Percentiles rank a stretch among this genome's conserved stretches.
Evolutionary conservation across 2,113 vertebrate species (phyloP).

Genomic region (Phrynocephalus versicolor): DNA sequence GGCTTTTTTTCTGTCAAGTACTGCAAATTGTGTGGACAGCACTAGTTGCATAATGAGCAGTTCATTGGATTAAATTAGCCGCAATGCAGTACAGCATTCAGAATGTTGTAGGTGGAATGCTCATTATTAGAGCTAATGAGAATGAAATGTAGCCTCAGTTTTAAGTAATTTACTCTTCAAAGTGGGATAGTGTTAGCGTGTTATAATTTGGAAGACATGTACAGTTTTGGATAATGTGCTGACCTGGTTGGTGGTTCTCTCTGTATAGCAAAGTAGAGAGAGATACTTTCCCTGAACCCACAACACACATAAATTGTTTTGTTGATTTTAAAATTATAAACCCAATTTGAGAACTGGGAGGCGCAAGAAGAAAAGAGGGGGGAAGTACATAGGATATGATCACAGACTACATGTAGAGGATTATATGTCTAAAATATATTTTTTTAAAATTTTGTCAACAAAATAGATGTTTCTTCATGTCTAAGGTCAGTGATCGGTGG

Average conservation of each 20-base stretch:
- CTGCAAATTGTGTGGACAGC: not conserved
- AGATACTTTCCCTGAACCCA: not conserved
- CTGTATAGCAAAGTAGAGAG: not conserved
- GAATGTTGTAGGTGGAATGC: not conserved
- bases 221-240: not conserved
- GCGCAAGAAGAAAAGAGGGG: not conserved
- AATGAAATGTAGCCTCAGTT: not conserved
- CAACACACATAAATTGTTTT: not conserved
- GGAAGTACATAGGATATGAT: too few species aligned
- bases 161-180: not conserved
- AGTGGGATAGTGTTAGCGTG: not conserved
- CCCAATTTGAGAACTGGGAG: not conserved
- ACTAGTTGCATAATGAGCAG: not conserved
- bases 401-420: too few species aligned
- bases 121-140: not conserved
- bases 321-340: not conserved
- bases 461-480: too few species aligned
- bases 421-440: too few species aligned
- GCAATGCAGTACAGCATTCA: not conserved
- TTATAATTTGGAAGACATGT: not conserved
- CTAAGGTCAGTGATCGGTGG: too few species aligned
- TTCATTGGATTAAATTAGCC: not conserved
- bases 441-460: too few species aligned
- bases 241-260: not conserved
- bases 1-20: not conserved